Evolutionary conservation across 2,888 invertebrate species (phyloP), one percentile per base, ranked within the genome.

Genomic region (Zygothrica quintamaculata): DNA sequence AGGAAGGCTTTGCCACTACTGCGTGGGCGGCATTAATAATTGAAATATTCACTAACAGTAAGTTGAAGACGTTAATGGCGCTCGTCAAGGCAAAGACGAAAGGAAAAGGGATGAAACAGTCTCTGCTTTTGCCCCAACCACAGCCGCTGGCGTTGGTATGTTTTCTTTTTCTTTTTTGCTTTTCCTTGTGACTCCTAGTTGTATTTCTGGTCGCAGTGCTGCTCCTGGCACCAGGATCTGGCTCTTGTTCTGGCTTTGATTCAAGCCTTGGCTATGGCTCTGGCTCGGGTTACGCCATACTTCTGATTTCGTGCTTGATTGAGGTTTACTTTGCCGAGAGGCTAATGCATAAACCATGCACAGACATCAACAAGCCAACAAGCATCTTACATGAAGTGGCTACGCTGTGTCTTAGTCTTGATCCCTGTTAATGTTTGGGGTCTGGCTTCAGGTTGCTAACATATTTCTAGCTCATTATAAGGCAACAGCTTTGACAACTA

Each of bases 1-100:
- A 46, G 50, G 33, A n/a, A n/a, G 18, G 42, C 22, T 43, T 22
- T 37, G 48, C 46, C 51, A 39, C 43, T 34, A 56, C 55, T 70
- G 53, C 61, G 71, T 62, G 66, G 61, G 74, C 67, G 73, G 74
- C 79, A 86, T 86, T 84, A 86, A 87, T 86, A 87, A 86, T 87
- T 87, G 88, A 86, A 84, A 86, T 84, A 86, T 87, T 84, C 88
- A 86, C 86, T 86, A 87, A 86, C 86, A 86, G 84, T 81, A 87
- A 87, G 85, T 86, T 84, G 86, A 79, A 81, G 86, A 86, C 86
- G 77, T 86, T 86, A 86, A 87, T 87, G 84, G 79, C 62, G 74
- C 77, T 70, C 70, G 71, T 65, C 77, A 74, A 66, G 81, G 69
- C 56, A 22, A 22, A 22, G 5, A 5, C 18, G 18, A 22, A 22